These are phyloP conservation scores for Adineta ricciae DNA, from an alignment of 2,888 invertebrate genomes.

Conservation along the genomic window DNA sequence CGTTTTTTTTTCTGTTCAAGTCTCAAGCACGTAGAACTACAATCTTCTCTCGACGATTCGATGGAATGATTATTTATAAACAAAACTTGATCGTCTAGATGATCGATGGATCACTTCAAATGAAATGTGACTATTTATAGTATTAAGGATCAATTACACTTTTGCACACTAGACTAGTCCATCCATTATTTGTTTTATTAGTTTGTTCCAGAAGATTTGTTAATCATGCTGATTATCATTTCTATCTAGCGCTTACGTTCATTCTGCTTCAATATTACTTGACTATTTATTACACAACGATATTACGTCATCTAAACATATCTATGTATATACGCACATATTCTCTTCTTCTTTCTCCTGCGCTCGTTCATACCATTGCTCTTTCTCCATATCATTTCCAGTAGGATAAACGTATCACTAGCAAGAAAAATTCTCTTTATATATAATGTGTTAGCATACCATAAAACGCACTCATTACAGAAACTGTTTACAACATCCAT, in stretches of 20 bases:
- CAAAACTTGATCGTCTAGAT: not conserved
- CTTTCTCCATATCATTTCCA: not conserved
- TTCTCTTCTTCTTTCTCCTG: not conserved
- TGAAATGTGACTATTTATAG: not conserved
- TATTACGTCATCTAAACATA: not conserved
- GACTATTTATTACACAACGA: not conserved
- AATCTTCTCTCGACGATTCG: not conserved
- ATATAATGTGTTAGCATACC: not conserved
- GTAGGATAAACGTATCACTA: conserved; percentile 7
- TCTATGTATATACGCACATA: not conserved
- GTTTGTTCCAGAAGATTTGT: not conserved
- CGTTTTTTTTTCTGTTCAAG: not conserved
- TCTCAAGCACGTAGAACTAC: not conserved
- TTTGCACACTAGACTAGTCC: not conserved
- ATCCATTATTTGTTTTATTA: not conserved
- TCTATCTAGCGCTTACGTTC: not conserved
- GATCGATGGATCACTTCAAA: not conserved
- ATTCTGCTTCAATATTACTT: not conserved
- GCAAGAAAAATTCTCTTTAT: not conserved
- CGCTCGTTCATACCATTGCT: not conserved
- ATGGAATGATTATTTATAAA: not conserved
- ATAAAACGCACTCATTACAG: not conserved
- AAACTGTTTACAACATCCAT: not conserved
- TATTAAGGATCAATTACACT: not conserved
- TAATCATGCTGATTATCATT: not conserved